phyloP scores from a whole-genome alignment of 2,113 vertebrate species.

The Machaerirhynchus nigripectus region DNA sequence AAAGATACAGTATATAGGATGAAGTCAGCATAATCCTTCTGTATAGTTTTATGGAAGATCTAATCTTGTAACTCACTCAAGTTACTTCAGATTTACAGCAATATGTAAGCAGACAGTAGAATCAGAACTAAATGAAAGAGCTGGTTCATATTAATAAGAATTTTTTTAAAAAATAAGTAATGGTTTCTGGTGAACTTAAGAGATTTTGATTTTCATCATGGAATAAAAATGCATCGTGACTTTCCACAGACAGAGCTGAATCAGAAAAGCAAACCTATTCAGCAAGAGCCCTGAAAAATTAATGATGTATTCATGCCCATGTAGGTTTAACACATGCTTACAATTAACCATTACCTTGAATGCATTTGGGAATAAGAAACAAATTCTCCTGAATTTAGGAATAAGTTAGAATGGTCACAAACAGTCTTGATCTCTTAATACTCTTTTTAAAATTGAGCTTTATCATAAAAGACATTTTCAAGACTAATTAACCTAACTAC shows the following conservation, averaged over 20 bases:
- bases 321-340: background rate
- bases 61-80: background rate
- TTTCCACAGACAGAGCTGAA: background rate
- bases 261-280: background rate
- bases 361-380: background rate
- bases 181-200: background rate
- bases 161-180: background rate
- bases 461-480: background rate
- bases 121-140: background rate
- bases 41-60: conserved; percentile 4
- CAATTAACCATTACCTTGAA: background rate
- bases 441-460: background rate
- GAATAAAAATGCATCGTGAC: background rate
- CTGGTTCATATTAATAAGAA: background rate
- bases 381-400: background rate
- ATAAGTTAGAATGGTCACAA: background rate
- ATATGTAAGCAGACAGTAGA: background rate
- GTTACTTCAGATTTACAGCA: background rate
- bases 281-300: background rate
- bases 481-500: background rate
- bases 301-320: background rate
- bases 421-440: background rate
- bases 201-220: background rate
- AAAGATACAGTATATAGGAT: conserved; percentile 13
- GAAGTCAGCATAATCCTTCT: conserved; percentile 53